Evolutionary conservation across 2,113 vertebrate species (phyloP), one percentile per base, ranked within the genome.

Genomic region (Engraulis encrasicolus): DNA sequence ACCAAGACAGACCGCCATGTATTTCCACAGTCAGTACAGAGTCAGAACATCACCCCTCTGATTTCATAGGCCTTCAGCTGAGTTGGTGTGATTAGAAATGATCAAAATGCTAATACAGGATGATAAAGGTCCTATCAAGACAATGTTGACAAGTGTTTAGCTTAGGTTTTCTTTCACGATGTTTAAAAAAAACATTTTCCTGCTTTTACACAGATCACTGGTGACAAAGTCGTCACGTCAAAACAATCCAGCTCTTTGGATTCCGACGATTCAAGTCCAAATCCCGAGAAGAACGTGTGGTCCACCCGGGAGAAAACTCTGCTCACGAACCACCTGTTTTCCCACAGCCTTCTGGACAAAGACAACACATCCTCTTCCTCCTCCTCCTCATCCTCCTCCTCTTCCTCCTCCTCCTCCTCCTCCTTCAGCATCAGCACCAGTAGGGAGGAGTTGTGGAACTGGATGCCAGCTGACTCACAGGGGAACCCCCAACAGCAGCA

Each of bases 361-460:
- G 96, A 97, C 86, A 97, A 96, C 94, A 92, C 96, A 1, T 98
- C 96, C 92, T n/a, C n/a, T n/a, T n/a, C n/a, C n/a, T n/a, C n/a
- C n/a, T n/a, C n/a, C n/a, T n/a, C n/a, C n/a, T n/a, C n/a, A n/a
- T n/a, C n/a, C n/a, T n/a, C n/a, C n/a, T n/a, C n/a, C n/a, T n/a
- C n/a, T n/a, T n/a, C n/a, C n/a, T n/a, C n/a, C n/a, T n/a, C n/a
- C n/a, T n/a, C n/a, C n/a, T n/a, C n/a, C n/a, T n/a, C n/a, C n/a
- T 96, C 97, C 18, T 74, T 74, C 4, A 36, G 66, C 4, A 15
- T 74, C 2, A 4, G 27, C 15, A 3, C 27, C 12, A 27, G 31
- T 31, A 96, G 97, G 79, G 96, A 96, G 93, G 96, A 98, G 86
- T 95, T 96, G 81, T 98, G 97, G 97, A 96, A 97, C 89, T 97